A percentile compares a stretch with the other conserved stretches of the same genome.
Evolutionary conservation across 2,797 vertebrate genomes (phyloP).

Genomic region (Aeoliscus strigatus): DNA sequence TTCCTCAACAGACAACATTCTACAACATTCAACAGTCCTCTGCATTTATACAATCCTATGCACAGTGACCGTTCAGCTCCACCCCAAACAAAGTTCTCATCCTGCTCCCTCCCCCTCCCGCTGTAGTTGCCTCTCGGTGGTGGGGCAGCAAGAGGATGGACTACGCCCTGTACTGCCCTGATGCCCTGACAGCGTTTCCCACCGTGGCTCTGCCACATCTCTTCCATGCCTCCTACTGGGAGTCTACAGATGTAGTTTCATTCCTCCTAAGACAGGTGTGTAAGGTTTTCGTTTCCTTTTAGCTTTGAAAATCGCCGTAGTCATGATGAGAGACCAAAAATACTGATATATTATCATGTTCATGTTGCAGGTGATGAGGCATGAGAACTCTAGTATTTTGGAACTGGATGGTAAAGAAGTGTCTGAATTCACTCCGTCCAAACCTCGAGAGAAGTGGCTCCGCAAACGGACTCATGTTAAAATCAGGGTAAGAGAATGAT

Average conservation of each 20-base stretch:
- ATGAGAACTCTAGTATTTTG: constrained; percentile 88
- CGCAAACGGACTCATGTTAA: constrained; percentile 96
- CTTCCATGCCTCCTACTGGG: constrained; percentile 98
- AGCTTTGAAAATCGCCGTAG: not conserved
- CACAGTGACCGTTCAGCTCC: too few relatives aligned
- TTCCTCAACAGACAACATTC: constrained; percentile 3
- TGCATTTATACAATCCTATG: too few relatives aligned
- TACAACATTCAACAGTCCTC: not conserved
- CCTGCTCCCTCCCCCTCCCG: not conserved
- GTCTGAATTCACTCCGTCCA: constrained; percentile 93
- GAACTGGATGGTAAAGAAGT: constrained; percentile 97
- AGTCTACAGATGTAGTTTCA: constrained; percentile 91
- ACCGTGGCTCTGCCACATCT: constrained; percentile 92
- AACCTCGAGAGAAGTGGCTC: constrained; percentile 96
- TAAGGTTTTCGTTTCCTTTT: not conserved
- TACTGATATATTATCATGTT: too few relatives aligned
- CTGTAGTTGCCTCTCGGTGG: constrained; percentile 85
- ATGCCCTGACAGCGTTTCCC: constrained; percentile 89
- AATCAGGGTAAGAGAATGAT: constrained; percentile 83
- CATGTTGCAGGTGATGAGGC: constrained; percentile 86
- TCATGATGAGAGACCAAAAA: too few relatives aligned
- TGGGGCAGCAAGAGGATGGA: constrained; percentile 93
- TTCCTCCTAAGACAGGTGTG: constrained; percentile 91
- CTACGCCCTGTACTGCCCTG: constrained; percentile 89
- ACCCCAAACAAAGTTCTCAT: too few relatives aligned